A percentile compares a stretch with the other conserved stretches of the same genome.
Conservation (phyloP, 2,797 vertebrate species). For the Pelodytes ibericus region DNA sequence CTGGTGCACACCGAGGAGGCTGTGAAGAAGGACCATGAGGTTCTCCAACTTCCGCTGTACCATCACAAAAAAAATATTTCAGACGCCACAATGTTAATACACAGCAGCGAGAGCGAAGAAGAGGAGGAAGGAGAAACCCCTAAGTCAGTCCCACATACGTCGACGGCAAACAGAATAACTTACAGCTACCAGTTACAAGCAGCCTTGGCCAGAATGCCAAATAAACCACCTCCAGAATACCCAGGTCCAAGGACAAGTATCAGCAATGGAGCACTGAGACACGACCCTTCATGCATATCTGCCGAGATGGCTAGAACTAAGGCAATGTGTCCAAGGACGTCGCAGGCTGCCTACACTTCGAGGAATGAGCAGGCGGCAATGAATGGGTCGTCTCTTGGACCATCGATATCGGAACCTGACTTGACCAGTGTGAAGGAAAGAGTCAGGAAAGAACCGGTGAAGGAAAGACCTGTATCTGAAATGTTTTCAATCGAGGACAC, state of each 20-base stretch:
- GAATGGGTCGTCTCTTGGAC: conserved; percentile 84
- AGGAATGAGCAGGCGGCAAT: conserved; percentile 80
- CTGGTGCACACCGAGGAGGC: conserved; percentile 78
- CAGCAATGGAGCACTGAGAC: conserved; percentile 78
- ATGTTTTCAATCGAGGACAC: conserved; percentile 97
- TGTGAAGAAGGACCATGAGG: conserved; percentile 71
- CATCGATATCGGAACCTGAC: conserved; percentile 94
- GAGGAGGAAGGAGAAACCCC: conserved; percentile 84
- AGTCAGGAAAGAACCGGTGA: conserved; percentile 91
- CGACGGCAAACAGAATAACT: conserved; percentile 80
- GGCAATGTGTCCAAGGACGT: conserved; percentile 72
- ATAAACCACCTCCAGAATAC: conserved; percentile 94
- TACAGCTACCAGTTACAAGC: conserved; percentile 90
- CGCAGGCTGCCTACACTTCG: conserved; percentile 75
- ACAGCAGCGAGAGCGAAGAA: conserved; percentile 95
- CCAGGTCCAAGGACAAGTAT: conserved; percentile 85
- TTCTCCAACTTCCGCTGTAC: conserved; percentile 72
- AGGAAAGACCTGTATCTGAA: conserved; percentile 94
- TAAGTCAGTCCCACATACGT: conserved; percentile 79
- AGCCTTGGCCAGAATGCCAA: conserved; percentile 91
- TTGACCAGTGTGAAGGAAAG: conserved; percentile 95
- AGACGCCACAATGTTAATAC: conserved; percentile 94
- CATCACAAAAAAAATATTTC: conserved; percentile 94
- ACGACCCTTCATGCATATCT: conserved; percentile 69
- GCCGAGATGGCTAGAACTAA: conserved; percentile 72